Conservation (phyloP, 2,888 invertebrate genomes). For the Nymphalis polychloros region DNA sequence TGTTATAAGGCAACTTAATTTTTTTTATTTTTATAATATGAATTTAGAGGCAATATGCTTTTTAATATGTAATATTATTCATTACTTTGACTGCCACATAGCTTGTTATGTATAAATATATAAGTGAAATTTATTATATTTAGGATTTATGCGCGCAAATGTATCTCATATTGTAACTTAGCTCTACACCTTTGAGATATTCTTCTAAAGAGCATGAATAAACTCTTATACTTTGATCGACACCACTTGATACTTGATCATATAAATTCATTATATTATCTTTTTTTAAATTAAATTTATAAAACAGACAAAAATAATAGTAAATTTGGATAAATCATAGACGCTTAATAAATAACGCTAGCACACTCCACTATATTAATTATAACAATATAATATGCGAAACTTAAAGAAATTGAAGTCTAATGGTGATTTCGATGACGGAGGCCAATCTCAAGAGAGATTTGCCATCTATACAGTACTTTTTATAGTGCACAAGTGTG, state of each 20-base stretch:
- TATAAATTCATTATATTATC: conserved; percentile 1
- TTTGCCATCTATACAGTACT: neutral
- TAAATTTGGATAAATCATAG: no score
- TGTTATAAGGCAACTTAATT: no score
- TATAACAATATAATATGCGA: no score
- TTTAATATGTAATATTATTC: no score
- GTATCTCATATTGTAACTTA: conserved; percentile 73
- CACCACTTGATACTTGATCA: conserved; percentile 53
- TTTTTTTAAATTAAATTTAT: neutral
- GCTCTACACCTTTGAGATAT: conserved; percentile 81
- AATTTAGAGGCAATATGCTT: no score
- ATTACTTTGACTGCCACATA: no score
- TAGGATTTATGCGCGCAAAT: conserved; percentile 44
- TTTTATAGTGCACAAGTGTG: no score
- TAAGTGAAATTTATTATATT: neutral
- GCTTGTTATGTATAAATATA: neutral
- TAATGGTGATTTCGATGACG: no score
- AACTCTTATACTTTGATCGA: conserved; percentile 58
- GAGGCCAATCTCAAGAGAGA: neutral
- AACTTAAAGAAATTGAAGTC: no score
- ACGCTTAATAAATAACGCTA: no score
- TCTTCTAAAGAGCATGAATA: conserved; percentile 79
- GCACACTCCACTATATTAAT: no score
- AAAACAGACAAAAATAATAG: neutral
- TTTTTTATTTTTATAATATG: no score